Base-by-base conservation (phyloP, 2,113 vertebrate genomes). In the Poeciliopsis retropinna region DNA sequence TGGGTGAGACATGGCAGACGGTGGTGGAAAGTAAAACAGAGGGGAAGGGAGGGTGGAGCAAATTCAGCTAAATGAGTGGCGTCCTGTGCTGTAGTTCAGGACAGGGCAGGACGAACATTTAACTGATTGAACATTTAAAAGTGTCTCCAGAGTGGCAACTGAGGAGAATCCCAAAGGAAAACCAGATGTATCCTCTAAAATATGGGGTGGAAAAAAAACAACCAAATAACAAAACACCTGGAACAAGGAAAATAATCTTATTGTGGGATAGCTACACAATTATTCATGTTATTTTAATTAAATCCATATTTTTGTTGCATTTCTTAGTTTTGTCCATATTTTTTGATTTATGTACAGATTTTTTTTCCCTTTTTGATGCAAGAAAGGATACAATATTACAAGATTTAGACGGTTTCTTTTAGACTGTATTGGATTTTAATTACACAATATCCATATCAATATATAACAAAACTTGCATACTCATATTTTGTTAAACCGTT, bases 131-230 rank as follows among this genome's bases (percentile, higher is more conserved):
- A 73, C n/a, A 37, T 30, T 54, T 22, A 76, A 69, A 80, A 27
- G 57, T 60, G 14, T 73, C 65, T 69, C 51, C 28, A 44, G 51
- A 27, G 64, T 5, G 34, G 60, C 64, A 60, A 72, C 41, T 64
- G 57, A 76, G 64, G 64, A 64, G n/a, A 15, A 37, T 82, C 76
- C 57, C 71, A 29, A 54, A 73, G 31, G 65, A 79, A 81, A 32
- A 31, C 78, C 77, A 83, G 67, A 25, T 86, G 68, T 66, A 73
- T 87, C 75, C 72, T 70, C 5, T 66, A 14, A 25, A 61, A n/a
- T 54, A 9, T 28, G 19, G 22, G 7, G 34, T 12, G 34, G 34
- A 37, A 37, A 37, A 37, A 37, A 12, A 54, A 44, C 7, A 54
- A 22, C 19, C 22, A 8, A 54, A 54, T 54, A 54, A 54, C 7